These are phyloP conservation scores for Hypomecis atomaria DNA, from an alignment of 2,888 invertebrate species.

Conservation along the genomic window DNA sequence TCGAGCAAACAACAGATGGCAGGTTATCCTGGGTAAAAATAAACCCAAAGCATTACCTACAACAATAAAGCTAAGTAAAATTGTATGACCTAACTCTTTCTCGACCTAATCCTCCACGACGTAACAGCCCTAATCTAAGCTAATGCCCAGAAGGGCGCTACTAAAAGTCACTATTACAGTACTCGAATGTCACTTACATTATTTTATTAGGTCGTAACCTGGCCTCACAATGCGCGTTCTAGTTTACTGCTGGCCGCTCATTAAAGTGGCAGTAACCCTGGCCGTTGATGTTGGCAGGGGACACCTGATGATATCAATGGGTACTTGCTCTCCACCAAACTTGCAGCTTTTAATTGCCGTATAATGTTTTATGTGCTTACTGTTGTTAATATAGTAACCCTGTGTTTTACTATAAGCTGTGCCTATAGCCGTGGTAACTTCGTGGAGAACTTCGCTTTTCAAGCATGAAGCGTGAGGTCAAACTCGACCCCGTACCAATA, in stretches of 20 bases:
- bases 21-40: background rate
- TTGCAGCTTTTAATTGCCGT: background rate
- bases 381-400: no score
- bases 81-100: conserved; percentile 29
- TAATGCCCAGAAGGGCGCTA: conserved; percentile 50
- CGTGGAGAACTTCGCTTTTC: no score
- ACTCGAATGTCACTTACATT: conserved; percentile 65
- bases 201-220: conserved; percentile 71
- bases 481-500: no score
- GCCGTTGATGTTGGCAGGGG: conserved; percentile 23
- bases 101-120: conserved; percentile 34
- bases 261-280: conserved; percentile 46
- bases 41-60: background rate
- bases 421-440: no score
- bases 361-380: conserved; percentile 3
- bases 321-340: background rate
- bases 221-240: conserved; percentile 52
- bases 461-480: no score
- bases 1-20: no score
- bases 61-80: conserved; percentile 7
- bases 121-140: conserved; percentile 42
- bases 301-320: conserved; percentile 33
- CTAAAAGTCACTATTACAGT: conserved; percentile 69
- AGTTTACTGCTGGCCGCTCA: conserved; percentile 58
- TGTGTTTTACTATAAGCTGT: no score